These are phyloP conservation scores for Ptilodon capucinus DNA, from an alignment of 2,888 invertebrate species.

Conservation along the genomic window DNA sequence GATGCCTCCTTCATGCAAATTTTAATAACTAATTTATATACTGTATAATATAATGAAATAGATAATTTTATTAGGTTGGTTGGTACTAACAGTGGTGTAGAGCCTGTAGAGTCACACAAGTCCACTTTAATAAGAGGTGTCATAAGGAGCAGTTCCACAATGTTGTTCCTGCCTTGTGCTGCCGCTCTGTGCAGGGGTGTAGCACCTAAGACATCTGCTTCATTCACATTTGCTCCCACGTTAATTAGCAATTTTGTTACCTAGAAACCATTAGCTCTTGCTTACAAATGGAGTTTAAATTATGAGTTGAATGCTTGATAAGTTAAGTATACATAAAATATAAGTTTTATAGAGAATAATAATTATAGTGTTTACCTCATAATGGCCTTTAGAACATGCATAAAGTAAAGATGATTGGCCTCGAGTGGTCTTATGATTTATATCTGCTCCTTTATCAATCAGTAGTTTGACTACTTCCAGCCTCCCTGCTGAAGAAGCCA, in stretches of 20 bases:
- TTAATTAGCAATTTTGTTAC: conserved; percentile 86
- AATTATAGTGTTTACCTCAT: conserved; percentile 78
- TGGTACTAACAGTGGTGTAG: conserved; percentile 86
- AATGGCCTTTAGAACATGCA: conserved; percentile 92
- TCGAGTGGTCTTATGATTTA: conserved; percentile 87
- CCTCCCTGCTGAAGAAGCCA: conserved; percentile 91
- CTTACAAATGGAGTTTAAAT: too few relatives aligned
- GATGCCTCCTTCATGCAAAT: too few relatives aligned
- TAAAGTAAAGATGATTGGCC: conserved; percentile 93
- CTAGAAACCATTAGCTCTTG: conserved; percentile 59
- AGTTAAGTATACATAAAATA: background rate
- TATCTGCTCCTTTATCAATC: conserved; percentile 86
- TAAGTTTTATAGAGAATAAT: background rate
- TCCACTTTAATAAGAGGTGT: conserved; percentile 80
- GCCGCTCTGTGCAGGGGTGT: conserved; percentile 91
- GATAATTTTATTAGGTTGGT: too few relatives aligned
- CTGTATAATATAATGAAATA: too few relatives aligned
- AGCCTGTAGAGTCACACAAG: conserved; percentile 86
- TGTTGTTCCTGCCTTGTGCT: conserved; percentile 78
- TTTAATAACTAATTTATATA: too few relatives aligned
- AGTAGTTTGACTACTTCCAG: conserved; percentile 85
- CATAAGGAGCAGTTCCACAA: conserved; percentile 86
- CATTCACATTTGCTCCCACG: conserved; percentile 87
- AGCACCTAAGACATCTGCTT: conserved; percentile 85
- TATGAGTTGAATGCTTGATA: background rate